These are phyloP conservation scores for Norana najaformis DNA, from an alignment of 2,888 invertebrate species.

Conservation along the genomic window DNA sequence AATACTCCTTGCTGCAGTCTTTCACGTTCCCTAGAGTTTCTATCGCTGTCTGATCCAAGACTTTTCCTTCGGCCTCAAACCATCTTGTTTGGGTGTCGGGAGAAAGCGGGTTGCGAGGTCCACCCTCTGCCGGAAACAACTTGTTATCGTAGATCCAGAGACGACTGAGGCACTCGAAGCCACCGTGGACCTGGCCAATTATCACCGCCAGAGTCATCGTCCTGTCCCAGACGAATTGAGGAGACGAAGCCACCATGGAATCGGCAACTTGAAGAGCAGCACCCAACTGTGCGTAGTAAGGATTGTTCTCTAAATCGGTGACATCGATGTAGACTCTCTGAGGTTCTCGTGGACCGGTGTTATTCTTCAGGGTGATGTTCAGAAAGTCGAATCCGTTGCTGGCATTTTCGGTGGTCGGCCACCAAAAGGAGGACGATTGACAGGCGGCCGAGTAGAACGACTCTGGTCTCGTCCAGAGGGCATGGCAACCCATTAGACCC, in stretches of 20 bases:
- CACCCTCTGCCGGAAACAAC: background rate
- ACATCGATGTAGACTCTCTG: constrained; percentile 24
- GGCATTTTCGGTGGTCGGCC: background rate
- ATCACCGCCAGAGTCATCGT: background rate
- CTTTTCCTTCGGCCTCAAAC: background rate
- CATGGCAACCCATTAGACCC: background rate
- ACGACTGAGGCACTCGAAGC: constrained; percentile 19
- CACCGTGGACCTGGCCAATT: background rate
- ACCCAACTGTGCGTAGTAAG: background rate
- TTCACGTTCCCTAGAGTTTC: background rate
- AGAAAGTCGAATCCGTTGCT: background rate
- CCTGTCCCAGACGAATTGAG: constrained; percentile 14
- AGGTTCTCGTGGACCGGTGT: constrained; percentile 18
- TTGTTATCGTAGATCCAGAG: background rate
- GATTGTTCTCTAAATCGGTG: background rate
- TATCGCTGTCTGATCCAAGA: background rate
- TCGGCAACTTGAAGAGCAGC: background rate
- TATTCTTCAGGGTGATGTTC: background rate
- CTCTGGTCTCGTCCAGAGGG: background rate
- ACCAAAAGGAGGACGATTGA: constrained; percentile 14
- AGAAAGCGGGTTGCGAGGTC: background rate
- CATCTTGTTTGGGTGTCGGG: no score
- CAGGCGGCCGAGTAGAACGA: background rate
- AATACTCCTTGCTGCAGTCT: background rate
- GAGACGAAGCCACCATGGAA: background rate